These are phyloP conservation scores for Cerastis rubricosa DNA, from an alignment of 2,888 invertebrate genomes.

Conservation along the genomic window DNA sequence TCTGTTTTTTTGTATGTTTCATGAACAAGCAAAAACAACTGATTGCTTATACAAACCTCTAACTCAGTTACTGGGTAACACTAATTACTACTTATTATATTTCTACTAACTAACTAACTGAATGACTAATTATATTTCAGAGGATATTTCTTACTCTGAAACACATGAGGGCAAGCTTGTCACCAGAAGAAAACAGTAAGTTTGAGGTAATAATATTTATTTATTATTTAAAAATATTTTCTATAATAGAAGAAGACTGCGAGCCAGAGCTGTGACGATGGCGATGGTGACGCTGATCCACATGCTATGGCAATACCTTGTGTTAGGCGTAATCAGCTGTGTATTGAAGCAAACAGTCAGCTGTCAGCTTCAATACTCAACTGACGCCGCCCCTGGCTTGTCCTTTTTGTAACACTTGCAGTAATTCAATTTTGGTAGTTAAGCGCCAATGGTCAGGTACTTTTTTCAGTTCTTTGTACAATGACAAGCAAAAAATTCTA, in stretches of 20 bases:
- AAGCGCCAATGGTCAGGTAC: neutral
- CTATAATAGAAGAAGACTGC: too few relatives aligned
- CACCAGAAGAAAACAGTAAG: neutral
- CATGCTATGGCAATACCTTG: too few relatives aligned
- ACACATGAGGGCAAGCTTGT: too few relatives aligned
- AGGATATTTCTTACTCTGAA: too few relatives aligned
- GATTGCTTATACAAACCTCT: neutral
- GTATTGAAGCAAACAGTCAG: too few relatives aligned
- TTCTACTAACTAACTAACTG: too few relatives aligned
- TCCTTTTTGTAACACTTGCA: slow-evolving; percentile 7
- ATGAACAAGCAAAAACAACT: neutral
- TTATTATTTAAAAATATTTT: neutral
- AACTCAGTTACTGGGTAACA: neutral
- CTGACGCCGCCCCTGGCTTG: neutral
- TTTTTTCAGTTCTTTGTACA: neutral
- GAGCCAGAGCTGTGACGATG: too few relatives aligned
- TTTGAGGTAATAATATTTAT: neutral
- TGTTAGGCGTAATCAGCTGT: neutral
- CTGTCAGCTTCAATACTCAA: too few relatives aligned
- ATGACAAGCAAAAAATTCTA: neutral
- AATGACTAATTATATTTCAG: too few relatives aligned
- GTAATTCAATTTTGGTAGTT: slow-evolving; percentile 1
- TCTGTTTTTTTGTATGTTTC: neutral
- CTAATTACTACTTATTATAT: too few relatives aligned
- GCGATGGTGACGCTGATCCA: too few relatives aligned